Conservation (phyloP, 30 jellyfish, hydroid and myxozoan genomes). For the Chrysaora quinquecirrha region DNA sequence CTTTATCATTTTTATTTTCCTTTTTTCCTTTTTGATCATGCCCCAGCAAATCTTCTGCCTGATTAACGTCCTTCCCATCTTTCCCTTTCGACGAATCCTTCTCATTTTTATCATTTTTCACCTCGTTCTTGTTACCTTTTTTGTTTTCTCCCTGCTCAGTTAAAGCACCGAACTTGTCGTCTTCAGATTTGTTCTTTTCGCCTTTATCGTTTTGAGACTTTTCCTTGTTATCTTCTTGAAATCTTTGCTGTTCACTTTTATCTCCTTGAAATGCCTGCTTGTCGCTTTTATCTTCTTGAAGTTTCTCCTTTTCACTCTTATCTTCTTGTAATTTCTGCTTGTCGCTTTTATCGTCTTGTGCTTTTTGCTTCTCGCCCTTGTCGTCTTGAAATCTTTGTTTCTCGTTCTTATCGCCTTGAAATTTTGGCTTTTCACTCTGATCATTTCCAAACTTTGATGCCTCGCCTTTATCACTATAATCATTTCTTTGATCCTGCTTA, state of each 20-base stretch:
- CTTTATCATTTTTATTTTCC: slow-evolving; percentile 2
- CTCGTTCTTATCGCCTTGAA: not conserved
- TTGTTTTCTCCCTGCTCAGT: not conserved
- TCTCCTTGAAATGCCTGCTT: not conserved
- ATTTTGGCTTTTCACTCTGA: not conserved
- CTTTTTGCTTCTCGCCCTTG: not conserved
- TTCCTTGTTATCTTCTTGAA: not conserved
- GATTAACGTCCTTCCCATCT: slow-evolving; percentile 10
- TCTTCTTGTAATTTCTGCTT: not conserved
- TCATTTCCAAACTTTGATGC: not conserved
- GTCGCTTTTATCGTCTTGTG: not conserved
- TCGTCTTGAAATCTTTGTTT: not conserved
- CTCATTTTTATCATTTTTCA: slow-evolving; percentile 23
- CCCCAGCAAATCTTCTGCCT: slow-evolving; percentile 49
- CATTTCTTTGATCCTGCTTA: not conserved
- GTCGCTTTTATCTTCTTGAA: not conserved
- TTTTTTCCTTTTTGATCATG: slow-evolving; percentile 30
- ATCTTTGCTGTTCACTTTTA: not conserved
- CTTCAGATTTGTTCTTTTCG: not conserved
- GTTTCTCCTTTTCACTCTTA: not conserved
- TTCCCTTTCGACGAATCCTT: not conserved
- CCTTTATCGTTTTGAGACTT: not conserved
- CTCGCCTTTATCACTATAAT: not conserved
- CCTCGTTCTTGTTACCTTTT: slow-evolving; percentile 1
- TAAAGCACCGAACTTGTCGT: slow-evolving; percentile 45